phyloP scores from a whole-genome alignment of 2,888 invertebrate species.

The Chaetoderma sp. region DNA sequence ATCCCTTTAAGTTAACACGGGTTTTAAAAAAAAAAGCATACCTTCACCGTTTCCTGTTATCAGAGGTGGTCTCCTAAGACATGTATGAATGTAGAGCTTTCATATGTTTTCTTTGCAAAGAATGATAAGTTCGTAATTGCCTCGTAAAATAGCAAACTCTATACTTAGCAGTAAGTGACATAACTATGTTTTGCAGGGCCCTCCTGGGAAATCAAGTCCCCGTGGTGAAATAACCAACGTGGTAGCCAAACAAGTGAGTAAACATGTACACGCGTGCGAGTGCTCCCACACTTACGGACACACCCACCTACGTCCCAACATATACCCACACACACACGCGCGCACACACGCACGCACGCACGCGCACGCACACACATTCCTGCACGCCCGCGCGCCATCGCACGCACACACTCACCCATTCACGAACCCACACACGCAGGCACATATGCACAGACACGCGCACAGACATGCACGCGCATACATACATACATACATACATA shows the following conservation, averaged over 20 bases:
- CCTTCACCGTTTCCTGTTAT: too few species aligned
- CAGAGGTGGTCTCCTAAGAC: not conserved
- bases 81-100: not conserved
- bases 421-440: not conserved
- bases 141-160: not conserved
- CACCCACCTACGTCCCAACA: not conserved
- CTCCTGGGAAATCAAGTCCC: constrained; percentile 17
- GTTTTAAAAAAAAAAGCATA: too few species aligned
- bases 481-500: not conserved
- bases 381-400: not conserved
- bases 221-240: constrained; percentile 14
- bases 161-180: not conserved
- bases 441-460: not conserved
- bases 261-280: not conserved
- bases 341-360: not conserved
- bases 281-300: not conserved
- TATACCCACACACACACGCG: not conserved
- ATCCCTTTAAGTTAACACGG: too few species aligned
- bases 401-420: not conserved
- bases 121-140: constrained; percentile 3
- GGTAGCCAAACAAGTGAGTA: not conserved
- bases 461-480: too few species aligned
- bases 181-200: constrained; percentile 9
- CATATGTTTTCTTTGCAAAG: not conserved
- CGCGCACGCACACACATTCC: not conserved